Percentiles rank a stretch among this genome's conserved stretches.
These are phyloP conservation scores for Linnaemya vulpina DNA, from an alignment of 2,888 invertebrate species.

Conservation along the genomic window DNA sequence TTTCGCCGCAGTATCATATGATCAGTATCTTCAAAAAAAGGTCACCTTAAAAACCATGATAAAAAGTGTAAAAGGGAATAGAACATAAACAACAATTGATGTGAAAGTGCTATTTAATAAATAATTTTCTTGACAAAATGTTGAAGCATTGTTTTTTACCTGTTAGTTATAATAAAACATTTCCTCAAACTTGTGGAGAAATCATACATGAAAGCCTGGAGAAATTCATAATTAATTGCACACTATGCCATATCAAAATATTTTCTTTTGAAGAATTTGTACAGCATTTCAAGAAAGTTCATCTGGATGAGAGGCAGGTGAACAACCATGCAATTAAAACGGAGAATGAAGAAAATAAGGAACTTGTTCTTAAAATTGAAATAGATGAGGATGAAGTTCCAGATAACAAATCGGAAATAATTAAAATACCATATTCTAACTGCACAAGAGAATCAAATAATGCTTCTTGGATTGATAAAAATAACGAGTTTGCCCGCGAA, in stretches of 20 bases:
- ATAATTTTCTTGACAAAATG: slow-evolving; percentile 14
- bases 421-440: slow-evolving; percentile 3
- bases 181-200: slow-evolving; percentile 54
- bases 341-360: not conserved
- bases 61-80: not conserved
- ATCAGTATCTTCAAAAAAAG: too few relatives aligned
- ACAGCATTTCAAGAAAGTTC: slow-evolving; percentile 66
- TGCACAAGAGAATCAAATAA: not conserved
- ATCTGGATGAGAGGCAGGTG: slow-evolving; percentile 19
- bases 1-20: too few relatives aligned
- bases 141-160: slow-evolving; percentile 62
- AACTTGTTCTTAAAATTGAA: not conserved
- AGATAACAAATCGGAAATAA: slow-evolving; percentile 30
- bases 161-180: slow-evolving; percentile 42
- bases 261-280: slow-evolving; percentile 65
- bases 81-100: not conserved
- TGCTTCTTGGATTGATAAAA: not conserved
- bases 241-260: slow-evolving; percentile 65
- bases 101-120: not conserved
- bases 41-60: too few relatives aligned
- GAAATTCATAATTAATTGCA: slow-evolving; percentile 60
- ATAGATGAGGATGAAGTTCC: not conserved
- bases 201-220: slow-evolving; percentile 51
- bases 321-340: not conserved
- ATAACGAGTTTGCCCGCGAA: not conserved